These are phyloP conservation scores for Synanceia verrucosa DNA, from an alignment of 2,797 vertebrate genomes.

Conservation along the genomic window DNA sequence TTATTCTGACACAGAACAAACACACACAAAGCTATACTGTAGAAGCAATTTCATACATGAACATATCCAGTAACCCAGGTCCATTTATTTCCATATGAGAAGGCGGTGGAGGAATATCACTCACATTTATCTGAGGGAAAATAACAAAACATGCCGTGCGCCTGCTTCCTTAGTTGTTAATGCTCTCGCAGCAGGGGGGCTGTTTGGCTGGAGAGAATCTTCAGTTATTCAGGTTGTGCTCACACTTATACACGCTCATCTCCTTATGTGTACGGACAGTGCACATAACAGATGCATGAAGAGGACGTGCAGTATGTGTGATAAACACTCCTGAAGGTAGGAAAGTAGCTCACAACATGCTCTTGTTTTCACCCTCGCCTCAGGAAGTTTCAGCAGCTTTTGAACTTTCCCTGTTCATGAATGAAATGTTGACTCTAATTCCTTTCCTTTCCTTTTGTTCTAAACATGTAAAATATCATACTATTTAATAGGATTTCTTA, in stretches of 20 bases:
- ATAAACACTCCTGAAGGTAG: background rate
- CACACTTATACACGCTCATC: background rate
- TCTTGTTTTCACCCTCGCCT: background rate
- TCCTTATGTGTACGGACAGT: background rate
- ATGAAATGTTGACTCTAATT: background rate
- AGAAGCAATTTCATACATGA: constrained; percentile 54
- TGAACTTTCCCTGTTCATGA: background rate
- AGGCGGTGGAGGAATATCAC: constrained; percentile 7
- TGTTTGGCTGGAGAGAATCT: background rate
- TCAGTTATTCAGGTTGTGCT: constrained; percentile 3
- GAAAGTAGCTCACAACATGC: background rate
- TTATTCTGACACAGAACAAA: constrained; percentile 44
- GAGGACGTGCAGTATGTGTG: background rate
- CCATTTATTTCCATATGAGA: constrained; percentile 45
- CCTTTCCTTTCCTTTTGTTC: background rate
- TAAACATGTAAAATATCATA: background rate
- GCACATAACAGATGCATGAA: background rate
- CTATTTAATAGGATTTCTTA: background rate
- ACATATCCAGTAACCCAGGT: constrained; percentile 45
- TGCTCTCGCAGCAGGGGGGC: constrained; percentile 34
- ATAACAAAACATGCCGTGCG: constrained; percentile 9
- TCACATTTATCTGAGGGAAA: constrained; percentile 20
- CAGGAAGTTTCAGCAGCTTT: background rate
- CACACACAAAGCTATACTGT: constrained; percentile 21
- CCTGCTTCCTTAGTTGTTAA: constrained; percentile 1